Base-by-base conservation (phyloP, 1,140 invertebrate species). In the Orussus abietinus region DNA sequence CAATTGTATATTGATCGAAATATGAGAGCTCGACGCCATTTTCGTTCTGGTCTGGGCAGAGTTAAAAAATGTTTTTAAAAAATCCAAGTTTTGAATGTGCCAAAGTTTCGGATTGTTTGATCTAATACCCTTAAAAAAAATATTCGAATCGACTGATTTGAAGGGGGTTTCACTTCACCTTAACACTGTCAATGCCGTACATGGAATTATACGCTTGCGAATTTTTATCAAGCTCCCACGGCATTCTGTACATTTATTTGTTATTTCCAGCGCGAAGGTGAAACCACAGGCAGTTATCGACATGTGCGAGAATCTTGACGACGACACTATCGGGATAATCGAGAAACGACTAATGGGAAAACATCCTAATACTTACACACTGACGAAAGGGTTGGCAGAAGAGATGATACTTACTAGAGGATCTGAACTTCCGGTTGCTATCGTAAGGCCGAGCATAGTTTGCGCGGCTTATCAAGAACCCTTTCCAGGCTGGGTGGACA, bases 401-500 rank as follows among this genome's bases (percentile, higher is more conserved):
- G 79, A 82, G 34, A 76, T 92, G 37, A 62, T 91, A 31, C 64
- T 79, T 35, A 72, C 81, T 43, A 78, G 84, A 57, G 69, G 76
- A 2, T 51, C 62, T 1, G 64, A 75, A 7, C 57, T 98, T 32
- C 94, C 94, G 0, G 78, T 90, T 3, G 86, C 89, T 10, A 92
- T 98, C 46, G 85, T 97, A 0, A 71, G 94, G 49, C 94, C 95
- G 0, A 96, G 92, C 1, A 97, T 97, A 46, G 83, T 91, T 2
- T 86, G 85, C 3, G 85, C 82, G 0, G 82, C 87, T 0, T 79
- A 80, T 57, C 77, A 79, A 45, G 86, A 91, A 61, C 88, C 88
- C 0, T 84, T 78, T 59, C 84, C 85, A 0, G 92, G 93, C 1
- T 98, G 95, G 95, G 88, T 96, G 33, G 95, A 98, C 65, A 97